phyloP scores from a whole-genome alignment of 2,797 vertebrate genomes.

The Dendrocincla fuliginosa region DNA sequence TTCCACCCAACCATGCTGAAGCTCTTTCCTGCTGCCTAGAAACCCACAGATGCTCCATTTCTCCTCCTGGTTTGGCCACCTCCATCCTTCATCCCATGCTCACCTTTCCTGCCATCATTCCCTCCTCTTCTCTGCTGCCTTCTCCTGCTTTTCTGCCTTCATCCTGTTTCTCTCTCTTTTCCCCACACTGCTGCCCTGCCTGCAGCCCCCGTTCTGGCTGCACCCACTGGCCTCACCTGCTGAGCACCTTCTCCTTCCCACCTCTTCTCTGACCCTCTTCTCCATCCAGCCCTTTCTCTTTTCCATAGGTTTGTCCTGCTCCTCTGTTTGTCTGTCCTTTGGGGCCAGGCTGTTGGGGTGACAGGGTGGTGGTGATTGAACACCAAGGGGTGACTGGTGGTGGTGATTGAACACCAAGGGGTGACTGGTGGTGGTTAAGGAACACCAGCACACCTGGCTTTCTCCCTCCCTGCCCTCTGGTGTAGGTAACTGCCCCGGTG shows the following conservation, averaged over 20 bases:
- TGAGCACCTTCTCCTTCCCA: background rate
- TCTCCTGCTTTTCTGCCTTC: background rate
- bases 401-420: background rate
- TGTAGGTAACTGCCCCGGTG: constrained; percentile 87
- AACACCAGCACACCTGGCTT: background rate
- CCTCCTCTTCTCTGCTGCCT: background rate
- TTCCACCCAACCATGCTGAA: background rate
- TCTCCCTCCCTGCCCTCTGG: background rate
- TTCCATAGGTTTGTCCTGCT: background rate
- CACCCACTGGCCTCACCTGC: background rate
- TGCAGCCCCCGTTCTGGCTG: background rate
- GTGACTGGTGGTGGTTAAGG: background rate
- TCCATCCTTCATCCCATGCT: background rate
- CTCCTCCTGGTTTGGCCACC: background rate
- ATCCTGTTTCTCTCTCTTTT: background rate
- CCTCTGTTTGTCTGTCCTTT: background rate
- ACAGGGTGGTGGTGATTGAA: background rate
- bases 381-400: background rate
- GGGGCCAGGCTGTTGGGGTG: background rate
- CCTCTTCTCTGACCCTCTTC: background rate
- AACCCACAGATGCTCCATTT: background rate
- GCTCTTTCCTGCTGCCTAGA: background rate
- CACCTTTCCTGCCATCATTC: background rate
- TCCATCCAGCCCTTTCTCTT: background rate
- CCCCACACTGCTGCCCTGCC: background rate